A percentile compares a stretch with the other conserved stretches of the same genome.
phyloP scores from a whole-genome alignment of 2,113 vertebrate genomes.

The rabbit (Oryctolagus cuniculus) region mOryCun1.1 NC_091436.1:164591501-164592000 shows the following conservation, averaged over 20 bases:
- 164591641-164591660: no score
- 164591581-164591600: no score
- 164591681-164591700: no score
- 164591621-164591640: no score
- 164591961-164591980: background rate
- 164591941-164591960: background rate
- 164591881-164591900: background rate
- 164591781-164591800: background rate
- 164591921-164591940: background rate
- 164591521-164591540: no score
- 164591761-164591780: background rate
- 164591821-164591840: background rate
- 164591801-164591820: background rate
- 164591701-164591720: background rate
- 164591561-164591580: no score
- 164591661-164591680: no score
- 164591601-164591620: no score
- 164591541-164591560: no score
- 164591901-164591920: background rate
- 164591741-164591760: background rate
- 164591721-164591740: background rate
- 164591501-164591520: no score
- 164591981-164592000: conserved; percentile 13
- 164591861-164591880: background rate
- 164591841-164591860: background rate